phyloP scores from a whole-genome alignment of 2,113 vertebrate species.

The Rhegmatorhina hoffmannsi region DNA sequence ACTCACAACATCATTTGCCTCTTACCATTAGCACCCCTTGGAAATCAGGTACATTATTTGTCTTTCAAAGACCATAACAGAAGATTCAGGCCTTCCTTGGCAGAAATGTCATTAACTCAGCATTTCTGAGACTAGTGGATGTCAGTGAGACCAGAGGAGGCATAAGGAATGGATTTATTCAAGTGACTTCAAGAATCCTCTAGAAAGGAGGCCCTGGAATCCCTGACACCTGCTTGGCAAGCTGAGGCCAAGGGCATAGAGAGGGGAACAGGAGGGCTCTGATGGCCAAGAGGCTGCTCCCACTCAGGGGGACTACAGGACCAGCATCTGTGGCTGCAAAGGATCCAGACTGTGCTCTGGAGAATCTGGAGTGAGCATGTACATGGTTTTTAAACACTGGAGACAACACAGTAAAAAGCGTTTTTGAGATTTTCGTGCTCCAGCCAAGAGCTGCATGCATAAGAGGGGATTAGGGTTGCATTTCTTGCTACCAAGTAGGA shows the following conservation, averaged over 20 bases:
- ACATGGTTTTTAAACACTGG: not conserved
- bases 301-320: not conserved
- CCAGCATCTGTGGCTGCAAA: not conserved
- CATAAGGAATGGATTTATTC: not conserved
- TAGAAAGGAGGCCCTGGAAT: not conserved
- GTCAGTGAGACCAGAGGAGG: not conserved
- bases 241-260: not conserved
- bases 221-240: not conserved
- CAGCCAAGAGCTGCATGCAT: not conserved
- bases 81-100: not conserved
- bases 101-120: not conserved
- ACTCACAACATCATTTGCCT: not conserved
- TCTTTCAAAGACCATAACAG: not conserved
- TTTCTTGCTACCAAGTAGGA: not conserved
- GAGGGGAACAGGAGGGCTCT: not conserved
- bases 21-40: not conserved
- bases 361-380: not conserved
- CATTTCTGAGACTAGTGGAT: not conserved
- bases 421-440: not conserved
- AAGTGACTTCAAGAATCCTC: not conserved
- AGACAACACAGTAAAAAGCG: not conserved
- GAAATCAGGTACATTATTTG: not conserved
- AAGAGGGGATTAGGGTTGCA: rapidly evolving
- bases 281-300: not conserved
- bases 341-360: not conserved